These are phyloP conservation scores for Anagrus nilaparvatae DNA, from an alignment of 1,140 invertebrate species.

Conservation along the genomic window DNA sequence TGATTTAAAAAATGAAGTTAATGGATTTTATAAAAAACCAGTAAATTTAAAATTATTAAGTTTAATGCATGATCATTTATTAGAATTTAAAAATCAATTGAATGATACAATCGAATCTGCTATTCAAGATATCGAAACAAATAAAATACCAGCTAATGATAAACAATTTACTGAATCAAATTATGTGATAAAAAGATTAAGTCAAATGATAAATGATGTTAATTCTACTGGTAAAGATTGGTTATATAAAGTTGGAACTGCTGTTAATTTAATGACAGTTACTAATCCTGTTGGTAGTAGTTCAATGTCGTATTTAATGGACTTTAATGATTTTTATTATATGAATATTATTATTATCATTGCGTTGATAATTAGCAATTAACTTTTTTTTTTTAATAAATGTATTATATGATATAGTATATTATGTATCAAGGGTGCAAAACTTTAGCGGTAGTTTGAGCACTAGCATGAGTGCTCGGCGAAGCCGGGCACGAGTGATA, in stretches of 20 bases:
- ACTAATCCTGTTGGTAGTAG: background rate
- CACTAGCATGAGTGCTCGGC: too few relatives aligned
- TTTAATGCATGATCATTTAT: background rate
- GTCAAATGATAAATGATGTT: background rate
- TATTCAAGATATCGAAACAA: slow-evolving; percentile 8
- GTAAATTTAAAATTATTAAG: background rate
- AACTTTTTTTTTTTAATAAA: too few relatives aligned
- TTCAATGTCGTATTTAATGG: background rate
- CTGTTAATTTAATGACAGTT: slow-evolving; percentile 3
- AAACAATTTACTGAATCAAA: background rate
- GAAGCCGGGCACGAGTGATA: too few relatives aligned
- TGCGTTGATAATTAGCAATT: too few relatives aligned
- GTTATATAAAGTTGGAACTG: background rate
- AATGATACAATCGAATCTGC: background rate
- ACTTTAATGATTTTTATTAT: background rate
- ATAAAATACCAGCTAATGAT: too few relatives aligned
- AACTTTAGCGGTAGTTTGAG: background rate
- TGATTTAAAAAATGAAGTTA: slow-evolving; percentile 13
- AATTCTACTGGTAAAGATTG: slow-evolving; percentile 7
- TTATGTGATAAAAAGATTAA: slow-evolving; percentile 2
- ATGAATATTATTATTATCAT: too few relatives aligned
- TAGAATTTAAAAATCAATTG: slow-evolving; percentile 2
- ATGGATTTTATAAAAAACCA: slow-evolving; percentile 1
- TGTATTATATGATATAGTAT: too few relatives aligned
- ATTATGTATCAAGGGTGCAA: too few relatives aligned